Evolutionary conservation across 2,113 vertebrate species (phyloP).

Genomic region (Oophaga pumilio): DNA sequence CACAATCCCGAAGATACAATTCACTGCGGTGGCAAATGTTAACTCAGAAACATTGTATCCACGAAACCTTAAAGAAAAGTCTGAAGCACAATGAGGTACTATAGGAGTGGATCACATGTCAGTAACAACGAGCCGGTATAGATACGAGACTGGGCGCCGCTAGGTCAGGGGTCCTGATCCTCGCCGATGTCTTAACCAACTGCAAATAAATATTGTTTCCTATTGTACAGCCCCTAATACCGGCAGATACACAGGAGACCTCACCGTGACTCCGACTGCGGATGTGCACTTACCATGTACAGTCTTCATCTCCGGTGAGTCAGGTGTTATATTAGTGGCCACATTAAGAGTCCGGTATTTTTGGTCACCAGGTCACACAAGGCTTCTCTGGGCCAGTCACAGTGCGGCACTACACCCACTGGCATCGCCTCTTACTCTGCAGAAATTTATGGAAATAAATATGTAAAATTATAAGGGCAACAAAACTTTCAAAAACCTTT

Average conservation of each 20-base stretch:
- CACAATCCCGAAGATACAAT: slow-evolving; percentile 64
- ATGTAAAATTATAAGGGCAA: too few species aligned
- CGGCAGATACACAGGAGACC: background rate
- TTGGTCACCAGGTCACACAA: too few species aligned
- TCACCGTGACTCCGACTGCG: background rate
- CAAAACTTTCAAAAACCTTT: too few species aligned
- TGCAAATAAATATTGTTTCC: background rate
- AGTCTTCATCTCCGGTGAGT: too few species aligned
- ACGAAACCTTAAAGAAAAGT: slow-evolving; percentile 6
- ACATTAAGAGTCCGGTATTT: too few species aligned
- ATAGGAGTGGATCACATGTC: background rate
- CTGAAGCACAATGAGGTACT: background rate
- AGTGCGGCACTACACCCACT: too few species aligned
- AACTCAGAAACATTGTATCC: slow-evolving; percentile 17
- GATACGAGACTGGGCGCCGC: background rate
- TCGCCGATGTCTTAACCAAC: background rate
- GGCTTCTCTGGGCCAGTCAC: too few species aligned
- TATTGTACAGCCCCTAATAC: background rate
- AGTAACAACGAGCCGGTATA: too few species aligned
- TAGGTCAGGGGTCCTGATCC: background rate
- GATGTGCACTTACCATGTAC: too few species aligned
- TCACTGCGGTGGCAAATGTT: background rate
- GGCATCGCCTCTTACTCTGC: too few species aligned
- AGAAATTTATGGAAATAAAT: too few species aligned
- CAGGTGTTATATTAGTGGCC: too few species aligned